Evolutionary conservation across 2,113 vertebrate species (phyloP), one percentile per base, ranked within the genome.

Genomic region (Osmerus mordax): DNA sequence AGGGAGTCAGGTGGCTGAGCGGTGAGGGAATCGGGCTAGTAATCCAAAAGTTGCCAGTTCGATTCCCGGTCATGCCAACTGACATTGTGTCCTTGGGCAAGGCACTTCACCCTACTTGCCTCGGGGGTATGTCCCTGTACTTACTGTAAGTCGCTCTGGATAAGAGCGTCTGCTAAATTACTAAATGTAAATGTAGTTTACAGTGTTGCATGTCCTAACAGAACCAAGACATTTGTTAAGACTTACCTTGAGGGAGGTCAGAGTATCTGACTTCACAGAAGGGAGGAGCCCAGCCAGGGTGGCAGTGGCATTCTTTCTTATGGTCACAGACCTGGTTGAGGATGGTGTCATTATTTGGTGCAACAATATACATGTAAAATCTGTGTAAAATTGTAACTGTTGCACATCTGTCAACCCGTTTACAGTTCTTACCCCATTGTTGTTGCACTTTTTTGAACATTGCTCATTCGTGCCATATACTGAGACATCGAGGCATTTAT

Each of bases 311-410:
- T 19, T 93, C 75, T 0, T 76, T 78, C 78, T 92, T 92, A 72
- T 98, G 95, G 73, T 96, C 93, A 86, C 96, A 98, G 74, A 95
- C 92, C 96, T 97, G 3, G 77, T 29, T 58, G 63, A 78, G 28
- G 28, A 47, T 2, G 41, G 9, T 47, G 41, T 12, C 41, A 47
- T 47, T 12, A 47, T 47, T 47, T 47, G 41, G 41, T 47, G 41
- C 41, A 47, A 47, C 9, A 47, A 47, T 47, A 47, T 11, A 47
- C 8, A 9, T 47, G 41, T 47, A 47, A 47, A 47, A 47, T 47
- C 41, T 47, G 41, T 18, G 55, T n/a, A 56, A 56, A 18, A 56
- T 56, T 15, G 9, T 4, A 19, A 18, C 15, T 56, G 15, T 56
- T 56, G 55, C 55, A 56, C 41, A 47, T 47, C 41, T 47, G 9